phyloP scores from a whole-genome alignment of 2,888 invertebrate species.

The Maniola hyperantus region DNA sequence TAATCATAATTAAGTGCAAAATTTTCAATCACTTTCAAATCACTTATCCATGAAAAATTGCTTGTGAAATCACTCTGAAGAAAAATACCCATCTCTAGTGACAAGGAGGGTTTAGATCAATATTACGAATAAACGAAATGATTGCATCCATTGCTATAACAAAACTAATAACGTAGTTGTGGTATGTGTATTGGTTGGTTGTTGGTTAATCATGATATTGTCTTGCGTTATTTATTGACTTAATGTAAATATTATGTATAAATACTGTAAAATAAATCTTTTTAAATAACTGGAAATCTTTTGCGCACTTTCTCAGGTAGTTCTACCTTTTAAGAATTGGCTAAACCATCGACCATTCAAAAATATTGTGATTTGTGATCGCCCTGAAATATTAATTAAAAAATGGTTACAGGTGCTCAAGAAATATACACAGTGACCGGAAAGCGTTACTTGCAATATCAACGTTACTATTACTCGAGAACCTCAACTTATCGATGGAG shows the following conservation, averaged over 20 bases:
- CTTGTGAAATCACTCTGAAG: too few species aligned
- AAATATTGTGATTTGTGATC: neutral
- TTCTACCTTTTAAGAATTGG: neutral
- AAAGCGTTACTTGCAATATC: conserved; percentile 51
- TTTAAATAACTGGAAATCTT: neutral
- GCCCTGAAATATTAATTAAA: neutral
- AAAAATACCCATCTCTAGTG: too few species aligned
- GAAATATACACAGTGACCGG: conserved; percentile 49
- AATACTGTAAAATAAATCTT: neutral
- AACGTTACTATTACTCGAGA: conserved; percentile 55
- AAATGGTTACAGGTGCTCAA: conserved; percentile 32
- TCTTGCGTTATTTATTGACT: neutral
- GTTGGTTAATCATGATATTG: neutral
- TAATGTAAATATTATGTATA: neutral
- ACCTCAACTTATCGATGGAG: conserved; percentile 43
- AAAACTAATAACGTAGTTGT: neutral
- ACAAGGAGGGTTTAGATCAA: too few species aligned
- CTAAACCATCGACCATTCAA: neutral
- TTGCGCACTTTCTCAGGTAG: neutral
- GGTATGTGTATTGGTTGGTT: neutral
- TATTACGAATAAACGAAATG: too few species aligned
- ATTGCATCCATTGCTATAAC: too few species aligned
- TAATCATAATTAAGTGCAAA: too few species aligned
- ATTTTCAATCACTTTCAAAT: too few species aligned
- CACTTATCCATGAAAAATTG: too few species aligned